Base-by-base conservation (phyloP, 2,888 invertebrate species). In the Cabera pusaria region DNA sequence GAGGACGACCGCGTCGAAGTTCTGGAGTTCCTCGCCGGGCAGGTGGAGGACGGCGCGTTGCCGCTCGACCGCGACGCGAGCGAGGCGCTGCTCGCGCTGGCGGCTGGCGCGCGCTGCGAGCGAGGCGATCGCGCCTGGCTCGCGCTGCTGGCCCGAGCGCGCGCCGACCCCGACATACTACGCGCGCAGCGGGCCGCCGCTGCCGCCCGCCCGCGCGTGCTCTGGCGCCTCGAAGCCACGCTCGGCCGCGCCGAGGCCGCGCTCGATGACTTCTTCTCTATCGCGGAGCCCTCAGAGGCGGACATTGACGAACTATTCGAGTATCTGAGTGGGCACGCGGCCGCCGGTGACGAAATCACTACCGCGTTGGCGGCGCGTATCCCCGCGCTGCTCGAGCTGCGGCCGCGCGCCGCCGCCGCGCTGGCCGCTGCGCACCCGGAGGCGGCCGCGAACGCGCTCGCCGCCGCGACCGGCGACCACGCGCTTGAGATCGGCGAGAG, bases 301-400 rank as follows among this genome's bases (percentile, higher is more conserved):
- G 87, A 87, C 44, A 37, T 79, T 14, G 78, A 84, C 39, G 85
- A 87, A 53, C 58, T 87, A 1, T 81, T 85, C 49, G 78, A 81
- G 19, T 81, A 74, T 35, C 54, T 85, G 17, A 66, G 66, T 18
- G 49, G 65, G 1, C 56, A 64, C 5, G 42, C 67, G 9, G 70
- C 66, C 3, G 19, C 40, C 9, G 53, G 56, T 4, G 70, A 69
- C 7, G 52, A 14, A 2, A 4, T 4, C 14, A 14, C 14, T 4
- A 2, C 2, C 3, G 14, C 14, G 3, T 2, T 14, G 14, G 58
- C 65, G 26, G 55, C 66, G 1, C 45, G 68, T 17, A 62, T 83
- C 1, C 44, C 69, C 3, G 46, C 51, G 2, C 56, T 84, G 3
- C 61, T 79, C 11, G 62, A 64, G 14, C 58, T 84, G 1, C 64